Conservation (phyloP, 2,797 vertebrate genomes). For the Poeciliopsis presidionis region DNA sequence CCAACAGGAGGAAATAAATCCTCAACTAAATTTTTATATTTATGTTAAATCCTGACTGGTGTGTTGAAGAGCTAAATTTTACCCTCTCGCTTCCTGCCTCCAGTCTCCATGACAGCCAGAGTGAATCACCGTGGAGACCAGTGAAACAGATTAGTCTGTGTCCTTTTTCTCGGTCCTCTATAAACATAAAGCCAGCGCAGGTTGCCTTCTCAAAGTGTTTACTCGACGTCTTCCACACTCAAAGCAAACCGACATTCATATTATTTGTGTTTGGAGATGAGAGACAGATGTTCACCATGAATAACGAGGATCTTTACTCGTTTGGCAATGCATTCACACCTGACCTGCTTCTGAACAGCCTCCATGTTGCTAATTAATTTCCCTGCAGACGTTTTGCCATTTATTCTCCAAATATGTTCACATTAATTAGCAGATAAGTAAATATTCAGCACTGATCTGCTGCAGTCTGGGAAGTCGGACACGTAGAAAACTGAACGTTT, state of each 20-base stretch:
- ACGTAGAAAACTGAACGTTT: constrained; percentile 9
- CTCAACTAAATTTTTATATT: background rate
- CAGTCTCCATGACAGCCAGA: constrained; percentile 70
- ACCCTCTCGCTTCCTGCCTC: constrained; percentile 32
- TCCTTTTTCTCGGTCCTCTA: constrained; percentile 39
- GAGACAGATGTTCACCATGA: constrained; percentile 3
- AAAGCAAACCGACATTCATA: constrained; percentile 1
- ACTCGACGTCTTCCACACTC: background rate
- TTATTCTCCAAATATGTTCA: constrained; percentile 22
- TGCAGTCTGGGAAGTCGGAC: constrained; percentile 29
- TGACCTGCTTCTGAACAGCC: constrained; percentile 16
- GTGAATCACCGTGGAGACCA: constrained; percentile 60
- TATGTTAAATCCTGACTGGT: constrained; percentile 17
- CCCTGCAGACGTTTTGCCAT: background rate
- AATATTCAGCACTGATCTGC: background rate
- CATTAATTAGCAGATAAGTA: constrained; percentile 37
- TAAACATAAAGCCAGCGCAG: constrained; percentile 24
- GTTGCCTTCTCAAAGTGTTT: constrained; percentile 15
- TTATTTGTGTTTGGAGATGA: constrained; percentile 1
- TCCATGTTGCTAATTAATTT: background rate
- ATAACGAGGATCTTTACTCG: constrained; percentile 30
- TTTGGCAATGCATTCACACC: constrained; percentile 21
- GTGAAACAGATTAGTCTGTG: constrained; percentile 35
- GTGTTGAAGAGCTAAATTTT: constrained; percentile 21
- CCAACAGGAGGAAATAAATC: background rate